A percentile compares a stretch with the other conserved stretches of the same genome.
Conservation (phyloP, 2,888 invertebrate species). For the Diaprepes abbreviatus region DNA sequence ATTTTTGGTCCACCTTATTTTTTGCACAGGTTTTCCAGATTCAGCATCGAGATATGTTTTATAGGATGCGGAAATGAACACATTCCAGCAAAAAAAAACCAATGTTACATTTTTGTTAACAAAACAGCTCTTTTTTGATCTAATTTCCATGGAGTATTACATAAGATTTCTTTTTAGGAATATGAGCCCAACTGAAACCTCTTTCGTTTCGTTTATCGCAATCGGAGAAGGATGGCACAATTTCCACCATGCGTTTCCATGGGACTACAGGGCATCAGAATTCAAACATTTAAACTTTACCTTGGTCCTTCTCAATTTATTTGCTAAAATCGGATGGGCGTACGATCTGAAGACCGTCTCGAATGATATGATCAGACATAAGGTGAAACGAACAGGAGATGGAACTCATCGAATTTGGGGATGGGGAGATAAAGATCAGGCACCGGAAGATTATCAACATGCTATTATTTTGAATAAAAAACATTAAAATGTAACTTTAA, state of each 20-base stretch:
- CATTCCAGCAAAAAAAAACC: too few species aligned
- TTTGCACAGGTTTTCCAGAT: too few species aligned
- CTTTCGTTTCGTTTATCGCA: constrained; percentile 76
- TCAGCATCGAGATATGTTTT: too few species aligned
- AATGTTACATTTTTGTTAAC: too few species aligned
- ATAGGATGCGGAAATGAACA: too few species aligned
- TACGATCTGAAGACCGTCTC: constrained; percentile 89
- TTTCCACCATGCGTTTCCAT: constrained; percentile 88
- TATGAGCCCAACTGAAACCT: constrained; percentile 82
- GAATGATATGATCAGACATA: constrained; percentile 75
- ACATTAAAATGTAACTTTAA: too few species aligned
- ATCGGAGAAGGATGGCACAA: constrained; percentile 89
- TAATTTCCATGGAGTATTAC: too few species aligned
- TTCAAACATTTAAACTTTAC: constrained; percentile 79
- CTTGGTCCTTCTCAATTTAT: constrained; percentile 83
- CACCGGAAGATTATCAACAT: constrained; percentile 60
- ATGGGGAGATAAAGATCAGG: constrained; percentile 81
- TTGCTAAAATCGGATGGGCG: constrained; percentile 87
- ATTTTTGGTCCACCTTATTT: too few species aligned
- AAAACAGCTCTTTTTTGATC: too few species aligned
- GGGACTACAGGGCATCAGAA: constrained; percentile 74
- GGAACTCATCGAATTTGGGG: constrained; percentile 77
- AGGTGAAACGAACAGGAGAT: constrained; percentile 70
- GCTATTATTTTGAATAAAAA: constrained; percentile 60
- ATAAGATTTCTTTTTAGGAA: too few species aligned